Evolutionary conservation across 2,113 vertebrate species (phyloP), one percentile per base, ranked within the genome.

Genomic region (Oncorhynchus tshawytscha): DNA sequence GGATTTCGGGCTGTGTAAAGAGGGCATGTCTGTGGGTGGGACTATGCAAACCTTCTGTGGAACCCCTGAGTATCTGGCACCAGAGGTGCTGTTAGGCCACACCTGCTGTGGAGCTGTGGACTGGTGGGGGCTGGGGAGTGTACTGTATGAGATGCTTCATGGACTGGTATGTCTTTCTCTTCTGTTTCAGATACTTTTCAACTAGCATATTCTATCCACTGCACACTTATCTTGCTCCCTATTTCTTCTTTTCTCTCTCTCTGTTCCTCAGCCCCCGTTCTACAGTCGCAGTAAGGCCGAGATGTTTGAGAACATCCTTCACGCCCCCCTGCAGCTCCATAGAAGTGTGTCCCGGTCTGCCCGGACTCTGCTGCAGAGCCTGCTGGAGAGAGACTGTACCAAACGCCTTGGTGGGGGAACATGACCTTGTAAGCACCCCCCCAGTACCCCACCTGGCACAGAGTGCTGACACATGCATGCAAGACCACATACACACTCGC

Each of bases 1-100:
- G 1, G 94, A 95, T 81, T 95, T 94, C 54, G 94, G 93, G 16
- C 86, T 95, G 39, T 95, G 94, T 85, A 94, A 95, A 85, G 94
- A 94, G 73, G 92, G 90, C 0, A 81, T 95, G 65, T 87, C 86
- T 12, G 72, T 88, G 0, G 89, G 88, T 15, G 87, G 82, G 16
- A 81, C 90, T 1, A 94, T 90, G 80, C 80, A 86, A 70, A 94
- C 94, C 1, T 93, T 94, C 79, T 94, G 94, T 78, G 94, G 94
- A 45, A 95, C 94, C 1, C 93, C 93, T 0, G 92, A 94, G 77
- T 94, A 94, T 78, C 83, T 94, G 3, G 90, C 94, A 18, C 94
- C 94, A 24, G 94, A 95, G 85, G 92, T 94, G 48, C 88, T 95
- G 8, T 84, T 77, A 65, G 91, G 94, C 67, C 80, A 88, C 1